Conservation (phyloP, 2,797 vertebrate genomes). For the Tympanoctomys barrerae region DNA sequence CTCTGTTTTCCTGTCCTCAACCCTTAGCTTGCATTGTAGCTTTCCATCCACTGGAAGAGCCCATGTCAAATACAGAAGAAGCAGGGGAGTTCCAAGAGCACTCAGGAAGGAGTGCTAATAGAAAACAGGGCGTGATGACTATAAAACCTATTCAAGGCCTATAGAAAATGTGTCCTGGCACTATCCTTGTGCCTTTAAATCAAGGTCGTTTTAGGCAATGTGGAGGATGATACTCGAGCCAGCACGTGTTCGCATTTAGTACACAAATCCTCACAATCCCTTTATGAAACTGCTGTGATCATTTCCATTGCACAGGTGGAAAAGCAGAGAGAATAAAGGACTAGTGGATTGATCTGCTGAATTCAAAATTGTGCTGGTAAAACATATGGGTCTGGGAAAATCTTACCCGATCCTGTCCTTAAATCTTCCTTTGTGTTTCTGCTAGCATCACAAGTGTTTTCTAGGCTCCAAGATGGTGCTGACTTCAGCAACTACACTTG, state of each 20-base stretch:
- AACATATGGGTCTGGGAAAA: conserved; percentile 55
- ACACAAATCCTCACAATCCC: conserved; percentile 62
- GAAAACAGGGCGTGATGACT: conserved; percentile 27
- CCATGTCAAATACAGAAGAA: conserved; percentile 43
- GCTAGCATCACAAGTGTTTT: conserved; percentile 58
- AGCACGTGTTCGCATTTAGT: conserved; percentile 69
- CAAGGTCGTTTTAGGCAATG: conserved; percentile 64
- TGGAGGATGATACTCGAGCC: conserved; percentile 61
- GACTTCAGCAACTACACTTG: conserved; percentile 12
- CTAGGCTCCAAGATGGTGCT: conserved; percentile 5
- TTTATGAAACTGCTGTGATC: conserved; percentile 61
- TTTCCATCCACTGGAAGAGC: background rate
- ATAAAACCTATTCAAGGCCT: background rate
- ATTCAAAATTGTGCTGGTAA: conserved; percentile 68
- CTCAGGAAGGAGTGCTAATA: conserved; percentile 56
- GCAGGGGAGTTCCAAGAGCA: conserved; percentile 33
- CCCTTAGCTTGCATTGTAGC: conserved; percentile 43
- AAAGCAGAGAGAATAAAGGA: conserved; percentile 60
- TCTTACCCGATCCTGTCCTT: conserved; percentile 43
- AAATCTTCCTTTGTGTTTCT: conserved; percentile 31
- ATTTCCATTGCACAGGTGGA: conserved; percentile 55
- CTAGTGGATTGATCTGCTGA: conserved; percentile 20
- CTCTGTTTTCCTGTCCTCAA: background rate
- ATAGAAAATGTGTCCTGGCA: conserved; percentile 53
- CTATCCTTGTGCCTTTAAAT: conserved; percentile 61